phyloP scores from a whole-genome alignment of 2,888 invertebrate species.

The Cantharis flavilabris region DNA sequence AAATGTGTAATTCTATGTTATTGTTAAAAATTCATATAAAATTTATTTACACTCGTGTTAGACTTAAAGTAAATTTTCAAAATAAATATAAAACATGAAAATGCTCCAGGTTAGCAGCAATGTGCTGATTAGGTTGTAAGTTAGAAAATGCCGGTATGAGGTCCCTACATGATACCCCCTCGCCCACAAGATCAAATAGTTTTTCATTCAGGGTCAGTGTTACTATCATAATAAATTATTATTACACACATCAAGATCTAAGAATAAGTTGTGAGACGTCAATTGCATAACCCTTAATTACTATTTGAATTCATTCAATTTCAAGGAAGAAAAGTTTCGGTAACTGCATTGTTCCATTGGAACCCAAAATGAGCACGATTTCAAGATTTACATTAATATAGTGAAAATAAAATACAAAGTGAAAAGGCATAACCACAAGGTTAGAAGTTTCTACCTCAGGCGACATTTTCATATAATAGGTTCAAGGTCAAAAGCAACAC shows the following conservation, averaged over 20 bases:
- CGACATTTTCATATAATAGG: background rate
- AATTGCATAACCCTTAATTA: background rate
- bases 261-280: background rate
- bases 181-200: background rate
- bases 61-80: background rate
- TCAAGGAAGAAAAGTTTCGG: no score
- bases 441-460: background rate
- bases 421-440: background rate
- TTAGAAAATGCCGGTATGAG: background rate
- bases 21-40: no score
- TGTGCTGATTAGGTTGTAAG: no score
- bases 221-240: background rate
- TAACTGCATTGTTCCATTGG: no score
- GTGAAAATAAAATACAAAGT: background rate
- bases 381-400: background rate
- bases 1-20: no score
- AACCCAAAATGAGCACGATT: no score
- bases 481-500: background rate
- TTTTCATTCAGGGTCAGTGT: background rate
- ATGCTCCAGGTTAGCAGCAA: background rate
- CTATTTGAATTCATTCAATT: background rate
- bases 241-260: background rate
- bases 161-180: background rate
- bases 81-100: background rate
- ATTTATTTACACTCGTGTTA: no score